Base-by-base conservation (phyloP, 2,797 vertebrate genomes). In the Heterohyrax brucei region DNA sequence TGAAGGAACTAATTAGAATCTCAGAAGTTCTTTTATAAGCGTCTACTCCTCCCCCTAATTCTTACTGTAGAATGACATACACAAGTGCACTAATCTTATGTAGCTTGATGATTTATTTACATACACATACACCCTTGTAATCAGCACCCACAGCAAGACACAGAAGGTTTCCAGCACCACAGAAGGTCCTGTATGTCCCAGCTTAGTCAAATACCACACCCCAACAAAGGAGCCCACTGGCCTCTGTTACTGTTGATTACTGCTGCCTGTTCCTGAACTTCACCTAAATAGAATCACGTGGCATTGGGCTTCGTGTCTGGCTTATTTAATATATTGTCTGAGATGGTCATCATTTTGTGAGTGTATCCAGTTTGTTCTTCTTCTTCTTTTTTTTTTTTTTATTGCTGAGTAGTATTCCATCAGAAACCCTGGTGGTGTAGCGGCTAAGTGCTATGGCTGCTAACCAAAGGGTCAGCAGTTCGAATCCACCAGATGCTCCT, bases 1-100 rank as follows among this genome's bases (percentile, higher is more conserved):
- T 96, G 62, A 64, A 95, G 92, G 77, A 91, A n/a, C 89, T 93
- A 70, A 95, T 96, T 95, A 96, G 95, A 87, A 46, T 76, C 93
- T 96, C 96, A 91, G 91, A 91, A 89, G 83, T 59, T 80, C 80
- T 94, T 95, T 93, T 70, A 56, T 61, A 81, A 95, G 89, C 48
- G 7, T 28, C 22, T 19, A 77, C 24, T 82, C 24, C n/a, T 16
- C 66, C 10, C 24, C 56, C 59, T 19, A 83, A 78, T 61, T 91
- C 89, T 96, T 70, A 56, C 10, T 56, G 77, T 48, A 14, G 70
- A 95, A 64, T 75, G 73, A 56, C 77, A 82, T 16, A 56, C 44
- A 3, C 81, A 44, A 44, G 28, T 2, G 14, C 61, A 33, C 72
- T 33, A 64, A 24, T n/a, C 66, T 21, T 70, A 33, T 26, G 33